Base-by-base conservation (phyloP, 1,140 invertebrate genomes). In the Penaeus chinensis region DNA sequence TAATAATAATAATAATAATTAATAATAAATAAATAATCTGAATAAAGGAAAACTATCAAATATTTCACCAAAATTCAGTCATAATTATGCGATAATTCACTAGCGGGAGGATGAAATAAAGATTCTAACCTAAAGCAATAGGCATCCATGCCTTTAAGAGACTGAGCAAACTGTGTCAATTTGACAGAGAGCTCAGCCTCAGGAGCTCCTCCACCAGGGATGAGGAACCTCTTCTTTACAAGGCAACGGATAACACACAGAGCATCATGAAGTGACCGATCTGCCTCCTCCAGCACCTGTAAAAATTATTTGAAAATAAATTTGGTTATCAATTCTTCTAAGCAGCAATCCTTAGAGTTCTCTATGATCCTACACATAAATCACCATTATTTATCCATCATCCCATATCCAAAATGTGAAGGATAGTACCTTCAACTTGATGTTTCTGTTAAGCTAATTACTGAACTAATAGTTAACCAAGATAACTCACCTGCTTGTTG, bases 171-270 rank as follows among this genome's bases (percentile, higher is more conserved):
- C 20, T 96, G 94, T 47, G 95, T 95, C n/a, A 99, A 92, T 84
- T 95, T 95, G 11, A 99, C 92, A 0, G 98, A 95, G 63, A 99
- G 93, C 92, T 99, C 97, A 87, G 97, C 99, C 93, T 99, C 99
- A 7, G 98, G 98, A 20, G 98, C 98, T 83, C 99, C 99, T 81
- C 99, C 99, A 78, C 99, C 98, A 83, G 98, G 95, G 92, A 99
- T 96, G 88, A 99, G 92, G 89, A 90, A 95, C 93, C 93, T 95
- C 82, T 99, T 96, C 91, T 98, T 98, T 0, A 99, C 98, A 81
- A 99, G 94, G 93, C 99, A 99, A 90, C 99, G 95, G 91, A 99
- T 97, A 20, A 99, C 98, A 93, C 99, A 99, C 8, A 99, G 94
- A 20, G 99, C 99, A 93, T 99, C 99, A 92, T 99, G 99, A 61